These are phyloP conservation scores for Xerus rutilus DNA, from an alignment of 2,797 vertebrate genomes.

Conservation along the genomic window DNA sequence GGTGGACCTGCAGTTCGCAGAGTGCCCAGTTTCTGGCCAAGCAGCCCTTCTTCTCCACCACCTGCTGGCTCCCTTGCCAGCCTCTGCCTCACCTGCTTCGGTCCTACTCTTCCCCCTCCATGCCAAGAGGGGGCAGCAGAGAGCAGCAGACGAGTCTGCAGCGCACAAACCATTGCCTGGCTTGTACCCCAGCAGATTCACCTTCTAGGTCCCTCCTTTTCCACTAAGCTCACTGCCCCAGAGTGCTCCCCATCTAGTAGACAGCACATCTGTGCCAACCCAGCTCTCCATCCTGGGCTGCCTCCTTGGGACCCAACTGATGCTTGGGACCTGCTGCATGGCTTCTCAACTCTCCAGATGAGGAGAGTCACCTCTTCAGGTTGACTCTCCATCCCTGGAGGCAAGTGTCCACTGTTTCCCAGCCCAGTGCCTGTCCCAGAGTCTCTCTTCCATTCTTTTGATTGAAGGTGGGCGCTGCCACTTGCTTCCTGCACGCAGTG, in stretches of 20 bases:
- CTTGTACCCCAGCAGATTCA: not conserved
- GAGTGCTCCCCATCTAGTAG: not conserved
- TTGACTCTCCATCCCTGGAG: not conserved
- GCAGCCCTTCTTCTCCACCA: not conserved
- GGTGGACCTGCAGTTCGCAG: not conserved
- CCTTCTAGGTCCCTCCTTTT: not conserved
- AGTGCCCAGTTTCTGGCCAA: not conserved
- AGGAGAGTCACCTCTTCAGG: not conserved
- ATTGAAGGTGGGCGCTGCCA: too few relatives aligned
- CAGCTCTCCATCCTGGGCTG: rapidly evolving
- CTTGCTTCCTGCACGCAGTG: not conserved
- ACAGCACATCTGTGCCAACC: rapidly evolving
- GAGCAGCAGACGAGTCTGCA: not conserved
- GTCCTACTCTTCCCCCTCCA: not conserved
- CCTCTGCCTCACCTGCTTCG: not conserved
- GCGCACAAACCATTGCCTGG: not conserved
- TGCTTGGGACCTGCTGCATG: not conserved
- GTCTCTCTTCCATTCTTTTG: not conserved
- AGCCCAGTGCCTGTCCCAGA: not conserved
- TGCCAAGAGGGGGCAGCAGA: conserved; percentile 69
- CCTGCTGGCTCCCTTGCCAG: not conserved
- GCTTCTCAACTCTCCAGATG: not conserved
- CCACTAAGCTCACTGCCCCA: not conserved
- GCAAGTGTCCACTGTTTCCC: not conserved
- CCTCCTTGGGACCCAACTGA: not conserved